A percentile compares a stretch with the other conserved stretches of the same genome.
Evolutionary conservation across 2,888 invertebrate species (phyloP).

Genomic region (Chloromyia formosa): DNA sequence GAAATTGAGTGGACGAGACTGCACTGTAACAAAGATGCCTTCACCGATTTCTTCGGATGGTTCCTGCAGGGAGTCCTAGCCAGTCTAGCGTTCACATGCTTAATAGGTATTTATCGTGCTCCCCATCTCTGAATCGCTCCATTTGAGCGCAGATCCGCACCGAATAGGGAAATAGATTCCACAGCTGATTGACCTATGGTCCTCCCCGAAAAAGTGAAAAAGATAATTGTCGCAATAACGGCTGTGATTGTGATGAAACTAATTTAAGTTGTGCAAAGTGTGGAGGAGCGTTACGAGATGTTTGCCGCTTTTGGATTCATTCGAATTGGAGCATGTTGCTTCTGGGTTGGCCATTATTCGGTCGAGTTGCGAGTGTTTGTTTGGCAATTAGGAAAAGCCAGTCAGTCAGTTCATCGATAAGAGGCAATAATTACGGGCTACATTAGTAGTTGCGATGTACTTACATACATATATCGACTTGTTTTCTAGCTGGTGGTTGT

Average conservation of each 20-base stretch:
- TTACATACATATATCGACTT: too few species aligned
- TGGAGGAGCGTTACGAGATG: conserved; percentile 10
- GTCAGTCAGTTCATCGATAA: not conserved
- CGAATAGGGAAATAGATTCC: not conserved
- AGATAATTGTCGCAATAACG: conserved; percentile 25
- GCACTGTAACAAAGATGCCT: conserved; percentile 75
- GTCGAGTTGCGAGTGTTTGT: not conserved
- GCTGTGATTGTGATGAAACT: not conserved
- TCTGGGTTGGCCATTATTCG: too few species aligned
- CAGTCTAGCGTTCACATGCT: conserved; percentile 75
- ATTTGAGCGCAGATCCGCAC: conserved; percentile 39
- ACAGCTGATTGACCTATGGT: conserved; percentile 17
- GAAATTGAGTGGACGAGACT: conserved; percentile 64
- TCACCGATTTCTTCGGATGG: conserved; percentile 79
- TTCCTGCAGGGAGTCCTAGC: conserved; percentile 76
- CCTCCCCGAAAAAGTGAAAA: not conserved
- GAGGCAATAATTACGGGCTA: too few species aligned
- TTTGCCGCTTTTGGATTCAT: conserved; percentile 2
- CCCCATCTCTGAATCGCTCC: not conserved
- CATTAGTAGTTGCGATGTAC: too few species aligned
- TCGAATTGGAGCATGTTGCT: not conserved
- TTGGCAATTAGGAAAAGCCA: conserved; percentile 26
- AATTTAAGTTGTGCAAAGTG: not conserved
- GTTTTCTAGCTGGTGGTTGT: too few species aligned
- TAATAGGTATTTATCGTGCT: conserved; percentile 68